Evolutionary conservation across 2,113 vertebrate genomes (phyloP).

Genomic region (Martes martes): DNA sequence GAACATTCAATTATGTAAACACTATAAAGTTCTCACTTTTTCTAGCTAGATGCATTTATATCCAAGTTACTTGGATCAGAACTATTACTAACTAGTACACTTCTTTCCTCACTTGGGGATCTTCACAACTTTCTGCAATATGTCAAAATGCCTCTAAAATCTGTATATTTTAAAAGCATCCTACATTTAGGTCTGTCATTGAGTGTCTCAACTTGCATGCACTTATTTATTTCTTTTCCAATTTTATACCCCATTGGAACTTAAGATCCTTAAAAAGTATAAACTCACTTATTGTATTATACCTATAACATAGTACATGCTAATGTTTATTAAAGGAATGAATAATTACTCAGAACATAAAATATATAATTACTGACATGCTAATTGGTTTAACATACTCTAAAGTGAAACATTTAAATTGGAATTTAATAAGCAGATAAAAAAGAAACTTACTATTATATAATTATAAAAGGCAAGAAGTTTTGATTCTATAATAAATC

Average conservation of each 20-base stretch:
- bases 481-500: background rate
- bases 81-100: background rate
- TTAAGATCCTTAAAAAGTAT: background rate
- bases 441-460: background rate
- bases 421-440: background rate
- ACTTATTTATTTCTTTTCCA: background rate
- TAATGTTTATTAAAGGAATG: background rate
- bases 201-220: background rate
- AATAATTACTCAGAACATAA: background rate
- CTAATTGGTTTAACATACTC: background rate
- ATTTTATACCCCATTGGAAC: background rate
- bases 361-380: background rate
- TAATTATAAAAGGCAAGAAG: background rate
- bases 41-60: background rate
- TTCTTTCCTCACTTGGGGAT: background rate
- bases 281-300: background rate
- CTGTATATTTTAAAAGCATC: background rate
- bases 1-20: background rate
- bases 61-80: background rate
- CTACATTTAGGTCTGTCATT: background rate
- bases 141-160: background rate
- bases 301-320: background rate
- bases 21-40: background rate
- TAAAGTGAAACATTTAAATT: background rate
- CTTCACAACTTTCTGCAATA: background rate